Conservation (phyloP, 2,113 vertebrate genomes). For the Nothoprocta pentlandii region DNA sequence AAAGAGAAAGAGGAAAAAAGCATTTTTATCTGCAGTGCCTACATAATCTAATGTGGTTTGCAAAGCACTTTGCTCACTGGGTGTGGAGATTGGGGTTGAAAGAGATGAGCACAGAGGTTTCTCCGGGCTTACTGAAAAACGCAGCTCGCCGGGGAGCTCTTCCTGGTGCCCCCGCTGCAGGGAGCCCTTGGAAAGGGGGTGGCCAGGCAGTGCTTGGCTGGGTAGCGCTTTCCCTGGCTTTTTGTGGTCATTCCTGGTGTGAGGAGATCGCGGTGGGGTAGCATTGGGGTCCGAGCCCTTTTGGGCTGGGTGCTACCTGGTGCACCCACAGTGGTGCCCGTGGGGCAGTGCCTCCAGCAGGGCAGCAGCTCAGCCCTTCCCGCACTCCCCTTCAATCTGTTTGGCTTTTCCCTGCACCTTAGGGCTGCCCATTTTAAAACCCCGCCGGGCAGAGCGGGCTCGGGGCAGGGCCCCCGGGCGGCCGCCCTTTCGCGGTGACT, state of each 20-base stretch:
- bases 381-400: too few species aligned
- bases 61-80: neutral
- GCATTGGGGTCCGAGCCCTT: neutral
- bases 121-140: accelerated
- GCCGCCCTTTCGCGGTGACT: neutral
- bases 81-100: neutral
- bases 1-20: neutral
- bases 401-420: neutral
- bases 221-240: neutral
- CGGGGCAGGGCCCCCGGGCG: too few species aligned
- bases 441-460: neutral
- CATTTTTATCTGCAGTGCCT: neutral
- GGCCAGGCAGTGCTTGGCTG: neutral
- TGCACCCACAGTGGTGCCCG: neutral
- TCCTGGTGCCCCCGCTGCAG: accelerated
- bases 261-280: accelerated
- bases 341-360: accelerated
- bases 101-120: neutral
- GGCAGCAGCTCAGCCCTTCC: neutral
- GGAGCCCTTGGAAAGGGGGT: neutral
- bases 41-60: neutral
- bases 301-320: neutral
- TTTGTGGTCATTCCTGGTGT: neutral
- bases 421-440: neutral
- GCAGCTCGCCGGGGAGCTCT: accelerated